Base-by-base conservation (phyloP, 2,113 vertebrate species). In the Dolichallabes microphthalmus region DNA sequence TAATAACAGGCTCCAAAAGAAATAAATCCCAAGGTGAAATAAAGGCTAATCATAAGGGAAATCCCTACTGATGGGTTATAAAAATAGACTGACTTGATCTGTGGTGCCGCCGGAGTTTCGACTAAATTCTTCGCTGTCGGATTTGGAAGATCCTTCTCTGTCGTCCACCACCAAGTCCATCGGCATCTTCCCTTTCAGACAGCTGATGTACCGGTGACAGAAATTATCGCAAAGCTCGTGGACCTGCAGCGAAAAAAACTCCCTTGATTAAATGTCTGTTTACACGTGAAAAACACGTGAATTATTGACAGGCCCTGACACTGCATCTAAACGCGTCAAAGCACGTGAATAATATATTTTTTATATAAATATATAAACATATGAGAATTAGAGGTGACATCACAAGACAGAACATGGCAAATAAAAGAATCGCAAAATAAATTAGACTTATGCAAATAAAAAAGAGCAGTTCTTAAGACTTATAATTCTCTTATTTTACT, bases 221-320 rank as follows among this genome's bases (percentile, higher is more conserved):
- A 98, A 98, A 95, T 98, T 98, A 95, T 98, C 97, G 91, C 97
- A 98, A 82, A 98, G 95, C 94, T 98, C 97, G 90, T 98, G 97
- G 90, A 98, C 97, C 97, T 98, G 90, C n/a, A 11, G 13, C 5
- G 25, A 39, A 25, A 30, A 14, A 66, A 19, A 19, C 2, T 45
- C 45, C 45, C 45, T 45, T 45, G 45, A 45, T 45, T 45, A 45
- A 45, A 45, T 45, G 45, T 45, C 45, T 45, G 45, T 45, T 45
- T 45, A 6, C 45, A 45, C 45, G 7, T 45, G 45, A 45, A 45
- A 45, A 6, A 8, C 22, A 52, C 2, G 25, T 75, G 45, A 11
- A 52, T 39, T 14, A 12, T 19, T 35, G 61, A 8, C 45, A 45
- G 7, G 45, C 61, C 60, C 19, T 61, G 60, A 6, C 22, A 7